Conservation (phyloP, 2,113 vertebrate genomes). For the Anhinga anhinga region DNA sequence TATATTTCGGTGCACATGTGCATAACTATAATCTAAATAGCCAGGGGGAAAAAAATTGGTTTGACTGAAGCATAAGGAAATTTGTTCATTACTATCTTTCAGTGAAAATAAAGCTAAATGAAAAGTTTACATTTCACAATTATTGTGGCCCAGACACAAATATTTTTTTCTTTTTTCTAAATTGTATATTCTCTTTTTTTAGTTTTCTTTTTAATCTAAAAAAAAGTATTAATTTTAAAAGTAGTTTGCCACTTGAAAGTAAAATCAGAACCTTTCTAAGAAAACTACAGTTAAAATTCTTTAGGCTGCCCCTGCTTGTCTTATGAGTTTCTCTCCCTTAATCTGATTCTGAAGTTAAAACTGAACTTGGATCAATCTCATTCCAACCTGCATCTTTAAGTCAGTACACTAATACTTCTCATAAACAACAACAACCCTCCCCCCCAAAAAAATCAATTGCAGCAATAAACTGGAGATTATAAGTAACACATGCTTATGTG, state of each 20-base stretch:
- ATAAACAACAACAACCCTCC: background rate
- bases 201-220: background rate
- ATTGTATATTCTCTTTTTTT: background rate
- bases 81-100: background rate
- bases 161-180: background rate
- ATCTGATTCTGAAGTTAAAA: background rate
- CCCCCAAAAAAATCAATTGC: background rate
- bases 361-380: background rate
- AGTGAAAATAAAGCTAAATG: background rate
- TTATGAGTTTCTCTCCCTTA: background rate
- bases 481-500: background rate
- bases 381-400: background rate
- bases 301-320: background rate
- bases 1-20: background rate
- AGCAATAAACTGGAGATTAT: background rate
- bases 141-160: background rate
- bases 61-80: background rate
- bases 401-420: background rate
- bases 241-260: background rate
- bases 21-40: background rate
- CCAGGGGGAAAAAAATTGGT: accelerated
- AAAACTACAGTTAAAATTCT: background rate
- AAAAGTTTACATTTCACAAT: background rate
- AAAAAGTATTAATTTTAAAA: background rate
- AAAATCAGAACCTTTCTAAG: background rate